Percentiles rank a stretch among this genome's conserved stretches.
Conservation (phyloP, 1,140 invertebrate genomes). For the Battus philenor region DNA sequence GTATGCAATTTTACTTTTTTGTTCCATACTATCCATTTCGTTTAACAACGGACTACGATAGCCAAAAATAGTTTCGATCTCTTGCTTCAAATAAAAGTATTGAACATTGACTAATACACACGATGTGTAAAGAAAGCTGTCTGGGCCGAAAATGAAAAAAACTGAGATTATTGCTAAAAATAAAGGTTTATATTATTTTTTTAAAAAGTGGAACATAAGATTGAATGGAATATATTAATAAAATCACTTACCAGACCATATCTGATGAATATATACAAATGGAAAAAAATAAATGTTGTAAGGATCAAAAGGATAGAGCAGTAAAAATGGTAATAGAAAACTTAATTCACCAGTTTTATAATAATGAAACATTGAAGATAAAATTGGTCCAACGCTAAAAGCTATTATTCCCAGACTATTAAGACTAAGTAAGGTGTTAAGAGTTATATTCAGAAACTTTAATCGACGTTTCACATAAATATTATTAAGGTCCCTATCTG, state of each 20-base stretch:
- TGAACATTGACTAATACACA: conserved; percentile 6
- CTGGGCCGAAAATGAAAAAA: conserved; percentile 3
- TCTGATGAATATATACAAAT: conserved; percentile 4
- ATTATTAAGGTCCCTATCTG: background rate
- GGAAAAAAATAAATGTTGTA: background rate
- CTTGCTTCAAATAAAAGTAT: conserved; percentile 6
- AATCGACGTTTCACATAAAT: background rate
- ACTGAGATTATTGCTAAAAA: conserved; percentile 5
- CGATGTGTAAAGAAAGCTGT: background rate
- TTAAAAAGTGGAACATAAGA: no score
- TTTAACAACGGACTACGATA: no score
- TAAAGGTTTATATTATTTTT: no score
- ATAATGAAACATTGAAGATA: background rate
- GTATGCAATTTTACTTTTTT: no score
- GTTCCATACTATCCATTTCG: no score
- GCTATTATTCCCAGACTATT: background rate
- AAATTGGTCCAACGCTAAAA: background rate
- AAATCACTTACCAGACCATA: conserved; percentile 5
- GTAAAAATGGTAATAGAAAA: conserved; percentile 1
- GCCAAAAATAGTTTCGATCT: background rate
- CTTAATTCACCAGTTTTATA: background rate
- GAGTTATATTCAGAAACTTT: conserved; percentile 1
- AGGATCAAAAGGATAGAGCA: conserved; percentile 2
- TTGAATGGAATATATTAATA: background rate
- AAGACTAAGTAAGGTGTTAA: background rate